Evolutionary conservation across 2,113 vertebrate species (phyloP).

Genomic region (Ahaetulla prasina): DNA sequence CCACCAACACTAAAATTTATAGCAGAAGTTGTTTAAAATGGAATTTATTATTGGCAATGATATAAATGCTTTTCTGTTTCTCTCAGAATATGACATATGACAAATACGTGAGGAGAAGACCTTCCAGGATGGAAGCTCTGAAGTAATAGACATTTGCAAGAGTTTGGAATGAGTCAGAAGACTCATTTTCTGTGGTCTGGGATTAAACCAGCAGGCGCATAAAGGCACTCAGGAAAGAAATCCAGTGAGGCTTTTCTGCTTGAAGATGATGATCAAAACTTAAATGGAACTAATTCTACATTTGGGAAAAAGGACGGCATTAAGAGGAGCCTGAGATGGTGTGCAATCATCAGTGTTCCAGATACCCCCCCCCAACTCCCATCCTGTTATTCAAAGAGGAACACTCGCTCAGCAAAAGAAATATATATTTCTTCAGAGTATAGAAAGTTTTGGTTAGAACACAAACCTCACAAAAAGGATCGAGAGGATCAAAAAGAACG

Average conservation of each 20-base stretch:
- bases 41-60: neutral
- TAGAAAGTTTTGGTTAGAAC: constrained; percentile 9
- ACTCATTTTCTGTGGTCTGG: neutral
- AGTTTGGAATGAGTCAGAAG: neutral
- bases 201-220: neutral
- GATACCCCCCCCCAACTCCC: neutral
- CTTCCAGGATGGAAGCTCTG: neutral
- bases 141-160: no score
- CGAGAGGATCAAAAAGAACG: constrained; percentile 38
- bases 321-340: neutral
- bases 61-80: neutral
- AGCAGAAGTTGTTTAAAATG: neutral
- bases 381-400: constrained; percentile 10
- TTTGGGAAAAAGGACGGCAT: neutral
- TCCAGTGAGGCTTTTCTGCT: neutral
- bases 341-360: neutral
- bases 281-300: neutral
- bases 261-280: neutral
- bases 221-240: neutral
- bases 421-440: constrained; percentile 1
- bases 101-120: neutral
- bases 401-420: constrained; percentile 35
- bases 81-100: neutral
- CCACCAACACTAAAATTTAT: neutral
- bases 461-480: constrained; percentile 39